A percentile compares a stretch with the other conserved stretches of the same genome.
These are phyloP conservation scores for Scolanthus callimorphus DNA, from an alignment of 92 coral and sea anemone genomes.

Conservation along the genomic window DNA sequence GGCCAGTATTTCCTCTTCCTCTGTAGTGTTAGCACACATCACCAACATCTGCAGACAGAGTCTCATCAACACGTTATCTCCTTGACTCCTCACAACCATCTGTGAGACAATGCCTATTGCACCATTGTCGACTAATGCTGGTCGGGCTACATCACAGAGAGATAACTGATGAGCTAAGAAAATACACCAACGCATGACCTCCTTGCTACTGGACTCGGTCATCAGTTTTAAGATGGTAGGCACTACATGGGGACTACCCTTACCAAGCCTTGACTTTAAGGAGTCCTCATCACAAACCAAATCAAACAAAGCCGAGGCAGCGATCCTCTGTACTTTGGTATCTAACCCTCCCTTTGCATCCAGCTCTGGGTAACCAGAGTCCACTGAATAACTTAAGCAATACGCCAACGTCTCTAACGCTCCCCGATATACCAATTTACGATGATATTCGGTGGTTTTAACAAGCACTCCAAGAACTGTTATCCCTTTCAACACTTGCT, in stretches of 20 bases:
- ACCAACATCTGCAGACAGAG: conserved; percentile 88
- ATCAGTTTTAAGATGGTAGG: conserved; percentile 58
- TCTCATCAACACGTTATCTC: conserved; percentile 76
- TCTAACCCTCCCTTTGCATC: conserved; percentile 55
- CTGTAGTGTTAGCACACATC: conserved; percentile 82
- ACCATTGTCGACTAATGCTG: conserved; percentile 39
- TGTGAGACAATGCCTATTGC: conserved; percentile 64
- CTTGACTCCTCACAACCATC: conserved; percentile 73
- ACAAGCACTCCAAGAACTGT: conserved; percentile 72
- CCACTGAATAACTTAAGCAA: conserved; percentile 63
- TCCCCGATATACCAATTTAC: conserved; percentile 48
- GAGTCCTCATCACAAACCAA: conserved; percentile 67
- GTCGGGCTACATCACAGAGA: conserved; percentile 69
- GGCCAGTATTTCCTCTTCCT: conserved; percentile 67
- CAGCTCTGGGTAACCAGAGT: conserved; percentile 55
- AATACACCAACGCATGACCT: conserved; percentile 86
- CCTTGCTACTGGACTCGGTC: conserved; percentile 63
- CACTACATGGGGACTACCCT: conserved; percentile 54
- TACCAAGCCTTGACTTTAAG: conserved; percentile 41
- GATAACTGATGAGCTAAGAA: conserved; percentile 72
- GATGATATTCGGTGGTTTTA: conserved; percentile 60
- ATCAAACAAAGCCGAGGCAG: conserved; percentile 77
- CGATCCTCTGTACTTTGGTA: conserved; percentile 59
- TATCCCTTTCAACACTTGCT: conserved; percentile 75
- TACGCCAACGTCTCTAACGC: conserved; percentile 71